phyloP scores from a whole-genome alignment of 2,888 invertebrate species.

The Cyaniris semiargus region DNA sequence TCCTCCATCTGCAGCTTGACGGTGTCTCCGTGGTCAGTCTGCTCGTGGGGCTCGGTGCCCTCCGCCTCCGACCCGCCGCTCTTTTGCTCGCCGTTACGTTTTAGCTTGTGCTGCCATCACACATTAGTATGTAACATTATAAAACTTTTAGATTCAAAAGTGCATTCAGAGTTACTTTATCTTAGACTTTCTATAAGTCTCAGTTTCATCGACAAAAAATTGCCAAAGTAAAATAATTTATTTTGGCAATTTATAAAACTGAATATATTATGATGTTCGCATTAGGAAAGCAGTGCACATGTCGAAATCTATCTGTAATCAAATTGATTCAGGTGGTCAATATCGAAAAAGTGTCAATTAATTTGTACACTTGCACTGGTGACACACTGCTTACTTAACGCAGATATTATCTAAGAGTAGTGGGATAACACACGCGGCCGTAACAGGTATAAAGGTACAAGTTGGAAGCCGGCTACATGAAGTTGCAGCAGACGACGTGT shows the following conservation, averaged over 20 bases:
- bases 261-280: not conserved
- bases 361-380: not conserved
- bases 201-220: not conserved
- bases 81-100: slow-evolving; percentile 65
- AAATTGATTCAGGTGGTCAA: not conserved
- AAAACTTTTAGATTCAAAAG: not conserved
- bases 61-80: slow-evolving; percentile 68
- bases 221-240: not conserved
- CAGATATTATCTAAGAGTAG: too few relatives aligned
- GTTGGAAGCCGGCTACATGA: too few relatives aligned
- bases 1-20: slow-evolving; percentile 77
- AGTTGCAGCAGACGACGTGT: too few relatives aligned
- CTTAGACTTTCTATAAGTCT: not conserved
- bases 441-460: too few relatives aligned
- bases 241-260: too few relatives aligned
- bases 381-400: not conserved
- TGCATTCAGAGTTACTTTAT: not conserved
- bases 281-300: not conserved
- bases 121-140: not conserved
- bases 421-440: too few relatives aligned
- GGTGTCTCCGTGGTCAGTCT: slow-evolving; percentile 58
- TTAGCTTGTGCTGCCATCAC: slow-evolving; percentile 60
- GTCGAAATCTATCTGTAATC: not conserved
- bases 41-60: slow-evolving; percentile 43
- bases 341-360: too few relatives aligned